phyloP scores from a whole-genome alignment of 2,113 vertebrate species.

The Climacteris rufus region DNA sequence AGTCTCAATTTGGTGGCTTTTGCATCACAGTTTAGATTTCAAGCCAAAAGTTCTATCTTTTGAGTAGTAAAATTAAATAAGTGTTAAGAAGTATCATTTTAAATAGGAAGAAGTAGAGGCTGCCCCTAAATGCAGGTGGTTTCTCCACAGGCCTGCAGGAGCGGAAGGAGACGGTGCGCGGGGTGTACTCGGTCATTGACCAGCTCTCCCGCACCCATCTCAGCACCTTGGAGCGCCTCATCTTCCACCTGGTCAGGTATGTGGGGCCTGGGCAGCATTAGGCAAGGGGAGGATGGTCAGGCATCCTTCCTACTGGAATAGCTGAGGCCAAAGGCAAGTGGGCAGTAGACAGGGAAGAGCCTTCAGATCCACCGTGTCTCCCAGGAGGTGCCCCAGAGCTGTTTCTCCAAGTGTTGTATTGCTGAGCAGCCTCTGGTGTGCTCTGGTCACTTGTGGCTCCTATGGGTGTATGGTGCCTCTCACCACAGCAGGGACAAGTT shows the following conservation, averaged over 20 bases:
- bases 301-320: accelerated
- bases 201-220: conserved; percentile 94
- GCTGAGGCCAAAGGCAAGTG: background rate
- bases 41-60: background rate
- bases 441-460: background rate
- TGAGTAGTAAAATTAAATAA: background rate
- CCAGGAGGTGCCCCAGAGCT: background rate
- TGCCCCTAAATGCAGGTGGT: background rate
- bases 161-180: conserved; percentile 87
- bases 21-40: background rate
- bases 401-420: background rate
- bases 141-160: conserved; percentile 85
- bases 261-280: background rate
- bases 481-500: background rate
- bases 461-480: background rate
- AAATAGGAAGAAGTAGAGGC: background rate
- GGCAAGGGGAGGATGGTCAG: background rate
- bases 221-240: conserved; percentile 91
- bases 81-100: background rate
- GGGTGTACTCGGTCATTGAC: conserved; percentile 93
- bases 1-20: background rate
- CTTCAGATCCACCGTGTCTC: background rate
- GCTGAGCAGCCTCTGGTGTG: background rate
- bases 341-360: background rate
- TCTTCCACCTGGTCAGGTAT: conserved; percentile 97